Percentiles rank a stretch among this genome's conserved stretches.
These are phyloP conservation scores for Hydraecia micacea DNA, from an alignment of 2,888 invertebrate genomes.

Conservation along the genomic window DNA sequence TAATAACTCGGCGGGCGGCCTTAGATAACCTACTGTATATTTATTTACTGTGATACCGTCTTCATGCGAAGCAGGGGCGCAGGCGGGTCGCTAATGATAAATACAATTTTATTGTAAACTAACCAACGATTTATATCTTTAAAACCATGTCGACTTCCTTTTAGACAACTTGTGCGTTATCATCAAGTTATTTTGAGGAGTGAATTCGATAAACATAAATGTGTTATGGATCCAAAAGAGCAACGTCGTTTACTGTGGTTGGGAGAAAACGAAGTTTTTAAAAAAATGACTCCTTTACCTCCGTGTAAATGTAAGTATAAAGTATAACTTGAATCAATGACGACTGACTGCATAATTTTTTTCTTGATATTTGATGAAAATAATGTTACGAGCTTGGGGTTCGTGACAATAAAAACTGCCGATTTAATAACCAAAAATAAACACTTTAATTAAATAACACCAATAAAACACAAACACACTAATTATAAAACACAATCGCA, in stretches of 20 bases:
- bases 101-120: neutral
- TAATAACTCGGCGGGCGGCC: too few relatives aligned
- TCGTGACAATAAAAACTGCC: too few relatives aligned
- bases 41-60: too few relatives aligned
- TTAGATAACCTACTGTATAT: too few relatives aligned
- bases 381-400: too few relatives aligned
- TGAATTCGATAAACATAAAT: constrained; percentile 94
- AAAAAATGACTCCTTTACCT: constrained; percentile 92
- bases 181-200: constrained; percentile 94
- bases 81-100: neutral
- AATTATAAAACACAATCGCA: too few relatives aligned
- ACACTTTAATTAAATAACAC: too few relatives aligned
- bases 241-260: constrained; percentile 93
- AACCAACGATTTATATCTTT: neutral
- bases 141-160: constrained; percentile 31
- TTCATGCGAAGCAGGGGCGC: too few relatives aligned
- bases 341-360: too few relatives aligned
- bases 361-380: neutral
- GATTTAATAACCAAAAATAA: too few relatives aligned
- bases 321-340: constrained; percentile 52
- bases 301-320: constrained; percentile 91
- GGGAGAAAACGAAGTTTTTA: constrained; percentile 94
- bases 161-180: constrained; percentile 93
- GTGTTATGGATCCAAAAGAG: constrained; percentile 92
- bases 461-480: too few relatives aligned